Percentiles rank a stretch among this genome's conserved stretches.
phyloP scores from a whole-genome alignment of 2,888 invertebrate species.

The Margaritifera margaritifera region DNA sequence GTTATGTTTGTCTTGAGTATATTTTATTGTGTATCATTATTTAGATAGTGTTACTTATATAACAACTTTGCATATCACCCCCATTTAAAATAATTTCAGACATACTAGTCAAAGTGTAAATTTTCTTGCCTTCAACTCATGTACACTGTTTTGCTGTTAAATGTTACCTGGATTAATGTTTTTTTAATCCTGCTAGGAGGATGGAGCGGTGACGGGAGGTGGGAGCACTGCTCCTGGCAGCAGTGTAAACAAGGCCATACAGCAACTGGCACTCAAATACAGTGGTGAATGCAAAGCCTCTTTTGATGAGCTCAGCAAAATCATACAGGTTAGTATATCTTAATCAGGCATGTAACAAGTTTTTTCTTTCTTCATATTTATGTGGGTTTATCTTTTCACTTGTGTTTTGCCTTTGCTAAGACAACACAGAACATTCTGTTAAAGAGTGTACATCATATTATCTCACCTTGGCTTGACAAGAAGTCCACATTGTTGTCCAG shows the following conservation, averaged over 20 bases:
- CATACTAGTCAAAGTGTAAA: not conserved
- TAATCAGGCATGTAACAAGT: not conserved
- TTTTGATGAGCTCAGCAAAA: slow-evolving; percentile 90
- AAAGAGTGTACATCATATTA: too few relatives aligned
- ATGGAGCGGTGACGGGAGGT: slow-evolving; percentile 29
- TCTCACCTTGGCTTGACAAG: too few relatives aligned
- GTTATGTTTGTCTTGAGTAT: too few relatives aligned
- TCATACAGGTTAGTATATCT: slow-evolving; percentile 73
- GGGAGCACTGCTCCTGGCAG: slow-evolving; percentile 53
- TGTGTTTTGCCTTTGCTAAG: too few relatives aligned
- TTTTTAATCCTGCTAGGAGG: slow-evolving; percentile 32
- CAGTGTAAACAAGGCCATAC: slow-evolving; percentile 90
- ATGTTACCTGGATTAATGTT: not conserved
- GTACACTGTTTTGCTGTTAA: too few relatives aligned
- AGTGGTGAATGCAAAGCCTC: slow-evolving; percentile 94
- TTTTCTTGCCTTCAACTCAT: not conserved
- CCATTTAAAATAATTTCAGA: too few relatives aligned
- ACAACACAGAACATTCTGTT: too few relatives aligned
- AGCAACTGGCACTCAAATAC: slow-evolving; percentile 94
- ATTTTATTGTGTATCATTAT: too few relatives aligned
- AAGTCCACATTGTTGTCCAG: too few relatives aligned
- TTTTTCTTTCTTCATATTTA: slow-evolving; percentile 4
- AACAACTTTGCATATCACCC: too few relatives aligned
- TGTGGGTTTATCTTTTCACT: not conserved
- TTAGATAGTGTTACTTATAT: too few relatives aligned